Evolutionary conservation across 1,140 invertebrate species (phyloP), one percentile per base, ranked within the genome.

Genomic region (Proales similis): DNA sequence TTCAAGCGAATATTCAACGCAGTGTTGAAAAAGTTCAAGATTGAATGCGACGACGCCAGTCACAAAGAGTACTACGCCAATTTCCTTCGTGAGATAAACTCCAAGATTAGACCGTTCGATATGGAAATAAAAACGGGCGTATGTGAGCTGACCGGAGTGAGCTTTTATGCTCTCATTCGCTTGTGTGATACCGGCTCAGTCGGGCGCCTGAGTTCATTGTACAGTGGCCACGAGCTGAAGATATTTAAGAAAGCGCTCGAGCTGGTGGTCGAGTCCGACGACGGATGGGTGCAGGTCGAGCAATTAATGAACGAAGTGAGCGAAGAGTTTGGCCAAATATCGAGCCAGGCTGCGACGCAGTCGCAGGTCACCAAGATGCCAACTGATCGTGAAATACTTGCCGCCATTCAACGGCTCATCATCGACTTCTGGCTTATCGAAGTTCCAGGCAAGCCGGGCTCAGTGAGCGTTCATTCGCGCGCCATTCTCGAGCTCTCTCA

Each of bases 21-120:
- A 29, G 51, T 57, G 3, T n/a, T 57, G n/a, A 57, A 57, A 57
- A 57, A 57, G 32, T 57, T 57, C 36, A 38, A 57, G 19, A 57
- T 57, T 26, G 29, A 57, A 5, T 43, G 30, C 38, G 22, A 57
- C 9, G 51, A 57, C 6, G 17, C 5, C 19, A n/a, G 45, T 11
- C 14, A 42, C 7, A 57, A 57, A 36, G 17, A 11, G 14, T 14
- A 19, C 3, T 57, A 57, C n/a, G 51, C 45, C n/a, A 57, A 19
- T n/a, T 57, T 57, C 45, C 45, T 57, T 20, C 51, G 51, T 4
- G 17, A 57, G 45, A 57, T 57, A 57, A 57, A 57, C 19, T 36
- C 39, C 9, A 7, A 14, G 30, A 57, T 57, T 5, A 39, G 45
- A 39, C 17, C 39, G 17, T 57, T 57, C 32, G 45, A 57, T 19